Conservation (phyloP, 2,113 vertebrate species). For the Gymnogyps californianus region DNA sequence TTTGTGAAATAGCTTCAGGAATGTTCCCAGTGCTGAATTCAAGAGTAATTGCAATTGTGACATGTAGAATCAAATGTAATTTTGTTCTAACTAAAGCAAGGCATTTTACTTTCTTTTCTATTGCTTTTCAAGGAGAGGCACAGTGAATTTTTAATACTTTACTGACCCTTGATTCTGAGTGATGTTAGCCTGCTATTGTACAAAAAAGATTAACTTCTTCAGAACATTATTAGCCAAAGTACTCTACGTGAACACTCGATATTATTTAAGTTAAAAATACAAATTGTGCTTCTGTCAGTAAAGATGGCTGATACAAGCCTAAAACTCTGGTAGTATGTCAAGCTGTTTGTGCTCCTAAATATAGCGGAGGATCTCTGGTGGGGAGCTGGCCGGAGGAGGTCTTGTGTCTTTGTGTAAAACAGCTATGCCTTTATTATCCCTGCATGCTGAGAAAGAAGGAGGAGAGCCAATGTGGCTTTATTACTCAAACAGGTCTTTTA, state of each 20-base stretch:
- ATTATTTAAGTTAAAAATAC: background rate
- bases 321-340: background rate
- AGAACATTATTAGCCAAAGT: background rate
- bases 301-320: background rate
- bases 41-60: background rate
- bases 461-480: background rate
- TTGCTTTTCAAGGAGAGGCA: background rate
- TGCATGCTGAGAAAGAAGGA: background rate
- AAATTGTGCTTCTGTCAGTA: background rate
- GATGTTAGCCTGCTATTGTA: background rate
- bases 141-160: background rate
- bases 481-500: background rate
- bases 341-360: background rate
- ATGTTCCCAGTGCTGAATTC: background rate
- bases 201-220: background rate
- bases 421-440: background rate
- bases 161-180: background rate
- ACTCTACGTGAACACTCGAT: background rate
- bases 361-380: background rate
- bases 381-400: background rate
- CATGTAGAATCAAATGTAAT: conserved; percentile 13
- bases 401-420: background rate
- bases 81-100: conserved; percentile 2
- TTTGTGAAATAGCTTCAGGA: conserved; percentile 30
- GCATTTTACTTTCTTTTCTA: background rate